phyloP scores from a whole-genome alignment of 2,797 vertebrate species.

The Lycodopsis pacificus region DNA sequence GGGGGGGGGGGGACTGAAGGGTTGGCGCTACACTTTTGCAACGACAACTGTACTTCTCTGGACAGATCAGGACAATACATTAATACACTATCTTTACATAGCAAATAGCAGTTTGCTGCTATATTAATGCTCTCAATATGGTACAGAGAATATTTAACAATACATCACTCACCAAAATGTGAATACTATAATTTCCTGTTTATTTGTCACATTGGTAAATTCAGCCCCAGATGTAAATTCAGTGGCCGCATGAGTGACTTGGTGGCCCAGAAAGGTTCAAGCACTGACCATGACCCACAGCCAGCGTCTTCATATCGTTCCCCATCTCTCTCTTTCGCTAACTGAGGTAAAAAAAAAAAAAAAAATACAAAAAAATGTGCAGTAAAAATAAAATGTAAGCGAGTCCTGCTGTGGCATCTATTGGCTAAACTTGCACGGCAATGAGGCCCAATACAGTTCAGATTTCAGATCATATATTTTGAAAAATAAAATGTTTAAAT shows the following conservation, averaged over 20 bases:
- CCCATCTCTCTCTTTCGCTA: not conserved
- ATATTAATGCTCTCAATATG: not conserved
- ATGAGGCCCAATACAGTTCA: conserved; percentile 19
- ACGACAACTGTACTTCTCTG: not conserved
- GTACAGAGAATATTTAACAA: not conserved
- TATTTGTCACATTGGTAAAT: not conserved
- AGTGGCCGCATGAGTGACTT: not conserved
- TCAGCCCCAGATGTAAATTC: not conserved
- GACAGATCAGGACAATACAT: not conserved
- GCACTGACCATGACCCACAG: not conserved
- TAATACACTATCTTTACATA: not conserved
- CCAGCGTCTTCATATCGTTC: not conserved
- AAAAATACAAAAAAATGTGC: not conserved
- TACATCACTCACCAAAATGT: not conserved
- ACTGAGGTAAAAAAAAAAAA: not conserved
- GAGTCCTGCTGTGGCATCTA: not conserved
- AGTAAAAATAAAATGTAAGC: not conserved
- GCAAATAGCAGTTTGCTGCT: not conserved
- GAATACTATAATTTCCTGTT: not conserved
- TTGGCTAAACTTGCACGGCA: not conserved
- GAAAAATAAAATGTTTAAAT: conserved; percentile 60
- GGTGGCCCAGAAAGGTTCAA: not conserved
- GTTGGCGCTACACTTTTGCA: not conserved
- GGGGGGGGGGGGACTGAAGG: not conserved
- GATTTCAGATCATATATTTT: conserved; percentile 41